Evolutionary conservation across 2,888 invertebrate species (phyloP), one percentile per base, ranked within the genome.

Genomic region (Chrysomela aeneicollis): DNA sequence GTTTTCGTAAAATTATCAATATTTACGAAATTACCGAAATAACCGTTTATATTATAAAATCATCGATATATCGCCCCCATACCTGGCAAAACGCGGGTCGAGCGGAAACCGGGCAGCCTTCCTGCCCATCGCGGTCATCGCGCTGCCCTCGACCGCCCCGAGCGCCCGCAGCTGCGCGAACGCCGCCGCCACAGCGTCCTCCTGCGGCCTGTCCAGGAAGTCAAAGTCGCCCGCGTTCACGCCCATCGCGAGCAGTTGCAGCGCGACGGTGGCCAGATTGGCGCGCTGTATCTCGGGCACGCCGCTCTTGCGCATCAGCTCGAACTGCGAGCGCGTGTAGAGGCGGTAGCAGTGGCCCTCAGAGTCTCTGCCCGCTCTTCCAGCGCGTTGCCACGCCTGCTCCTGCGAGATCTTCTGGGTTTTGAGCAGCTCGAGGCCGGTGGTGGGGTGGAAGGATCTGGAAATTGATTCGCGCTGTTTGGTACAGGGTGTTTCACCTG

Each of bases 351-450:
- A 96, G 72, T 85, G 86, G 35, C 97, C 97, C 63, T 92, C 86
- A 2, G 89, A 87, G 78, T 95, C 94, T 64, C 98, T 88, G 18
- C 97, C 97, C 10, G 97, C 96, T 71, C 98, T 87, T 0, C 98
- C 98, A 10, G 94, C 90, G 71, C 98, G 86, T 84, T 98, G 98
- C 90, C 93, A 92, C 10, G 94, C 93, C 83, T 97, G 97, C 32
- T 97, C 95, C 82, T 94, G 92, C 18, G 97, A 94, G 74, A 95
- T 90, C 74, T 89, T 85, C 68, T 92, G 89, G 32, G 96, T 91
- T 77, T 90, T 89, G 64, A 98, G 84, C 22, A 92, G 84, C 82
- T 97, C 96, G 69, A 97, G 86, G 3, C 95, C 94, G 19, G 92
- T 93, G 19, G 86, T 84, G 0, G 93, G 88, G 78, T 93, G 92